A percentile compares a stretch with the other conserved stretches of the same genome.
Evolutionary conservation across 2,113 vertebrate genomes (phyloP).

Genomic region (Tautogolabrus adspersus): DNA sequence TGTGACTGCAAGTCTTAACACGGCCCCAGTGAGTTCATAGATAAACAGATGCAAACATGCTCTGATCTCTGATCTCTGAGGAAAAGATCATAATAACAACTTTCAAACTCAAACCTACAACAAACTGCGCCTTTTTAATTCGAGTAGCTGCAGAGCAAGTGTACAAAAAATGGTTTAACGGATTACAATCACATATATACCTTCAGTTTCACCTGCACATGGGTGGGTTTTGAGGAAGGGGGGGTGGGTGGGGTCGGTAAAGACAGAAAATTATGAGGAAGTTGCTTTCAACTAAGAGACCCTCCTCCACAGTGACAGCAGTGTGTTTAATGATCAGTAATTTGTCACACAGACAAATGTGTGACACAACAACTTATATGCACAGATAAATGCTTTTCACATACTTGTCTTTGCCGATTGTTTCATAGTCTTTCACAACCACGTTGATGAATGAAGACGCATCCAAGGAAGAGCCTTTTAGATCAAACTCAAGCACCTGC

Average conservation of each 20-base stretch:
- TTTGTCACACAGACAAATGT: too few relatives aligned
- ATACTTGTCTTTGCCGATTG: conserved; percentile 97
- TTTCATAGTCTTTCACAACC: conserved; percentile 96
- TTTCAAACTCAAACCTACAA: background rate
- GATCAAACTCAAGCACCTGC: conserved; percentile 94
- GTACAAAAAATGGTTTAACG: background rate
- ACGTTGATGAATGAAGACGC: conserved; percentile 89
- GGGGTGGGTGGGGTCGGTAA: background rate
- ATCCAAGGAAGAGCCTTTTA: conserved; percentile 89
- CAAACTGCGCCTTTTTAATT: too few relatives aligned
- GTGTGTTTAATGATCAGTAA: background rate
- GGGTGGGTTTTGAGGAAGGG: background rate
- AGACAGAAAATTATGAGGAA: background rate
- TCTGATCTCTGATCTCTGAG: background rate
- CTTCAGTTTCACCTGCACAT: background rate
- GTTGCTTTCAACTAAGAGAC: background rate
- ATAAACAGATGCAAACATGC: conserved; percentile 22
- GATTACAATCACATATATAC: background rate
- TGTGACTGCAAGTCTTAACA: conserved; percentile 73
- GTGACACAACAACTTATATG: too few relatives aligned
- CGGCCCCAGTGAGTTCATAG: conserved; percentile 14
- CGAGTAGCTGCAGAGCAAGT: background rate
- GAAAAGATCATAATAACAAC: conserved; percentile 7
- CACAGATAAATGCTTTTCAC: conserved; percentile 52
- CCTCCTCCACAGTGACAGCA: background rate